phyloP scores from a whole-genome alignment of 2,797 vertebrate species.

The Psittacula derbiana region DNA sequence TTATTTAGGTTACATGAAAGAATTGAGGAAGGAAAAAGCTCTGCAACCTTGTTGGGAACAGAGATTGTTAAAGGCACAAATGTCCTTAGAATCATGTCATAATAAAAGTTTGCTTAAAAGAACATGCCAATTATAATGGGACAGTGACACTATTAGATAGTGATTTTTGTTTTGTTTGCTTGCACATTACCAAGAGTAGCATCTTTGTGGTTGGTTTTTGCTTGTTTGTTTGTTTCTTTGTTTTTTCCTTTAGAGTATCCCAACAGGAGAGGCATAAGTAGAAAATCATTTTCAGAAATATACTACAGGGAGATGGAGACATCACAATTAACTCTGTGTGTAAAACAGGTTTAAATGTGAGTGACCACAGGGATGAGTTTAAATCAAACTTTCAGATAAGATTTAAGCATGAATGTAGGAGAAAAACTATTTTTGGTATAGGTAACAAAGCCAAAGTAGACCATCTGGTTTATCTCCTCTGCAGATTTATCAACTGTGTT shows the following conservation, averaged over 20 bases:
- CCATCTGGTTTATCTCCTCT: background rate
- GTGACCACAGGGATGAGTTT: background rate
- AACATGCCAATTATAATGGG: background rate
- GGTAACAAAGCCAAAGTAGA: background rate
- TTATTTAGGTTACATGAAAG: background rate
- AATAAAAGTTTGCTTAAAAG: background rate
- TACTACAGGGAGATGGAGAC: background rate
- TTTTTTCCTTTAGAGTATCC: background rate
- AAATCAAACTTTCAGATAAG: background rate
- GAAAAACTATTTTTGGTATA: background rate
- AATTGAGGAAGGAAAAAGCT: background rate
- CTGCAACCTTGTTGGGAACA: background rate
- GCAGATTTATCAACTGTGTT: fast-evolving
- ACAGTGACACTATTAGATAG: background rate
- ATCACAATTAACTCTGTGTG: background rate
- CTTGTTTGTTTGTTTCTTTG: fast-evolving
- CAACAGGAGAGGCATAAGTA: background rate
- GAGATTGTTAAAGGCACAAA: background rate
- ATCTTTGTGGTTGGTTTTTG: background rate
- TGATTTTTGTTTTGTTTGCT: background rate
- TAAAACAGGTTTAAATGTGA: background rate
- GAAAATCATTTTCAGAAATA: background rate
- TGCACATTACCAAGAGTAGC: background rate
- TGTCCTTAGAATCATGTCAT: background rate
- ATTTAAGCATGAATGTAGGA: background rate